Conservation (phyloP, 2,113 vertebrate species). For the Dendrocopos noguchii region DNA sequence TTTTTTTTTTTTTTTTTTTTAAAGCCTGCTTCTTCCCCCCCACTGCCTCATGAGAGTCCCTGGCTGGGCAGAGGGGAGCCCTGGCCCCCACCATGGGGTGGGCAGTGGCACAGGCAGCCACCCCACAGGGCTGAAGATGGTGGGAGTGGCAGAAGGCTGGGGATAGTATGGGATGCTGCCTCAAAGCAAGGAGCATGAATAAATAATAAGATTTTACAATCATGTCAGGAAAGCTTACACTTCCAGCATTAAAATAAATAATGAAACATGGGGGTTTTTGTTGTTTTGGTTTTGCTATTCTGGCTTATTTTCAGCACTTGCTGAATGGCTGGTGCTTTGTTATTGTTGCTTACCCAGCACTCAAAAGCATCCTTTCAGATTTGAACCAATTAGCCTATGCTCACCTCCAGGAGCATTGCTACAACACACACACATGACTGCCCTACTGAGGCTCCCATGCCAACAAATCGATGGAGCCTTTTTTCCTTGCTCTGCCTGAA, state of each 20-base stretch:
- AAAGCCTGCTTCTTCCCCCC: not conserved
- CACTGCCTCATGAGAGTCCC: fast-evolving
- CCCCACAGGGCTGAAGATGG: not conserved
- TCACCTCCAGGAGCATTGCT: not conserved
- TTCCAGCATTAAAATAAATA: conserved; percentile 78
- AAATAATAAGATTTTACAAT: conserved; percentile 74
- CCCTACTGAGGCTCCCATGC: not conserved
- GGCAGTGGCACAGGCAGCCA: not conserved
- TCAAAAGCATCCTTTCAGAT: conserved; percentile 63
- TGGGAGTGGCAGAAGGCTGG: conserved; percentile 15
- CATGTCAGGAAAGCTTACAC: conserved; percentile 74
- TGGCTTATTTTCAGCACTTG: conserved; percentile 65
- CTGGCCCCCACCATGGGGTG: not conserved
- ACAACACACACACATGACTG: not conserved
- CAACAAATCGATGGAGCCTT: not conserved
- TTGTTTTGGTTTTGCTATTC: conserved; percentile 30
- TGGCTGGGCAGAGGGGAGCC: not conserved
- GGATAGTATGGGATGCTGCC: conserved; percentile 5
- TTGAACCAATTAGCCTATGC: conserved; percentile 26
- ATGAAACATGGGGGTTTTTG: conserved; percentile 33
- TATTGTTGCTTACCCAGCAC: conserved; percentile 59
- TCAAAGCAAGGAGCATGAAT: conserved; percentile 68
- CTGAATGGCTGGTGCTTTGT: conserved; percentile 64
- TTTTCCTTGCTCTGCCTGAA: not conserved
- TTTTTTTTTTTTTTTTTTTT: not conserved